Conservation (phyloP, 2,888 invertebrate genomes). For the Keiferia lycopersicella region DNA sequence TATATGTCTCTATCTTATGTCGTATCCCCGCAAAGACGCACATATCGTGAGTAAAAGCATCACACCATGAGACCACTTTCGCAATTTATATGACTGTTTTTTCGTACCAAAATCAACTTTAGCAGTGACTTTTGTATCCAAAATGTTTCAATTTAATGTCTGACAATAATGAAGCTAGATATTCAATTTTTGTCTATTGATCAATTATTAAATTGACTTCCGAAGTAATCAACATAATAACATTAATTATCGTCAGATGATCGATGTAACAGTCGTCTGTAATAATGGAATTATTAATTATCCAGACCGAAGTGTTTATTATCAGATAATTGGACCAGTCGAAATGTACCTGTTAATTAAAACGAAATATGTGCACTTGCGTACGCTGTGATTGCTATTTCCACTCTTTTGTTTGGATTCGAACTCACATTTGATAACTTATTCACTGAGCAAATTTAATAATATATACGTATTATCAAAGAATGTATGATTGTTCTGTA, state of each 20-base stretch:
- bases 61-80: too few species aligned
- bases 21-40: too few species aligned
- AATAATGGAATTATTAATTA: conserved; percentile 10
- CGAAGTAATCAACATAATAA: conserved; percentile 5
- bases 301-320: background rate
- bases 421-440: background rate
- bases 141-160: too few species aligned
- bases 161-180: background rate
- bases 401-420: background rate
- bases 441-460: background rate
- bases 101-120: too few species aligned
- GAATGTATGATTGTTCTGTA: background rate
- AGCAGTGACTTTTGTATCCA: too few species aligned
- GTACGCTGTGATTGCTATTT: background rate
- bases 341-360: conserved; percentile 18
- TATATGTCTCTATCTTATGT: too few species aligned
- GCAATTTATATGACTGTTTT: too few species aligned
- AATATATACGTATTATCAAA: too few species aligned
- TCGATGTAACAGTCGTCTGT: conserved; percentile 1
- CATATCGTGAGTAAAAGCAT: too few species aligned
- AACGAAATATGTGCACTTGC: conserved; percentile 13
- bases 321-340: conserved; percentile 17
- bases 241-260: conserved; percentile 6
- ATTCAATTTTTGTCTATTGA: background rate
- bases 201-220: background rate